These are phyloP conservation scores for Himalopsyche kuldschensis DNA, from an alignment of 2,888 invertebrate genomes.

Conservation along the genomic window DNA sequence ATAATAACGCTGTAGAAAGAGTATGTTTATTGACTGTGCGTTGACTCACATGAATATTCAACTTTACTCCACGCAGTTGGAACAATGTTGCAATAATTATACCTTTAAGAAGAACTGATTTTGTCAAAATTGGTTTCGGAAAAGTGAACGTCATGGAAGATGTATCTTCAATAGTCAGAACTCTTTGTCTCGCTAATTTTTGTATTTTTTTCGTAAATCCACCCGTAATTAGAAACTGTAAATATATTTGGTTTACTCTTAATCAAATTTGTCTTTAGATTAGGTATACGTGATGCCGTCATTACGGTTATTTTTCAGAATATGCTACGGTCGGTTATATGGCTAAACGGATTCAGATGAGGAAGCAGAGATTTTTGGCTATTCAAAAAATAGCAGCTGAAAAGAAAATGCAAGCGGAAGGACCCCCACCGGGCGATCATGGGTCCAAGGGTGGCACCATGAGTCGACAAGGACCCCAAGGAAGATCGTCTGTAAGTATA, in stretches of 20 bases:
- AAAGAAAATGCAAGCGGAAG: conserved; percentile 84
- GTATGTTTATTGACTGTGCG: background rate
- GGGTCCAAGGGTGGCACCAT: conserved; percentile 78
- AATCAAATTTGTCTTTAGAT: background rate
- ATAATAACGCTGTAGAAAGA: background rate
- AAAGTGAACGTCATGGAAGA: background rate
- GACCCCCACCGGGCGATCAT: conserved; percentile 72
- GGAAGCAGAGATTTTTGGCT: conserved; percentile 88
- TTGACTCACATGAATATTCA: background rate
- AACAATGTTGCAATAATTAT: background rate
- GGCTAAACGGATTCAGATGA: conserved; percentile 96
- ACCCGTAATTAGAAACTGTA: background rate
- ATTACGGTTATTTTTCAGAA: conserved; percentile 64
- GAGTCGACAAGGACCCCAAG: conserved; percentile 59
- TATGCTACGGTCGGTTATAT: conserved; percentile 98
- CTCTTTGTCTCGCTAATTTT: background rate
- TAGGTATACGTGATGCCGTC: background rate
- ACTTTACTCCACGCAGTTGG: background rate
- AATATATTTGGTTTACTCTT: background rate
- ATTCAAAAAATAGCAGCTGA: conserved; percentile 91
- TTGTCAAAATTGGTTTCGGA: background rate
- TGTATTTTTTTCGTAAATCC: background rate
- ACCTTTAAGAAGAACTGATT: background rate
- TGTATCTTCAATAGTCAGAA: background rate
- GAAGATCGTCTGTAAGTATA: conserved; percentile 56